Percentiles rank a stretch among this genome's conserved stretches.
Evolutionary conservation across 2,888 invertebrate species (phyloP).

Genomic region (Epirrita christyi): DNA sequence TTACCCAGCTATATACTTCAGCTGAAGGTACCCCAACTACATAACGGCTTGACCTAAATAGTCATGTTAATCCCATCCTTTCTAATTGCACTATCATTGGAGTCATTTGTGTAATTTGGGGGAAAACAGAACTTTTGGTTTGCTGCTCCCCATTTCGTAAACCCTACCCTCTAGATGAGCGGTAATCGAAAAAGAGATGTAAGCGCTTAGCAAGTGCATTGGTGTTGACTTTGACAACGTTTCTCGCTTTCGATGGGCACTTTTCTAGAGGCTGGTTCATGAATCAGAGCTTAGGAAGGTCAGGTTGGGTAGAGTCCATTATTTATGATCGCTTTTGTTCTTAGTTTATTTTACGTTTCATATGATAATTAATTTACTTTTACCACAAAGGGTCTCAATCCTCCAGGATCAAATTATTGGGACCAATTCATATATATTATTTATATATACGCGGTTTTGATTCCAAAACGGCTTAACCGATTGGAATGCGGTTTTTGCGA

Average conservation of each 20-base stretch:
- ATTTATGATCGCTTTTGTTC: constrained; percentile 21
- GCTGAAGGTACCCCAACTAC: constrained; percentile 40
- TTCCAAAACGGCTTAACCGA: too few species aligned
- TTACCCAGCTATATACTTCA: constrained; percentile 1
- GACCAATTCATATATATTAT: neutral
- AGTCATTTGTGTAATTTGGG: constrained; percentile 48
- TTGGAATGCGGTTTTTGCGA: too few species aligned
- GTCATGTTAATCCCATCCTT: constrained; percentile 51
- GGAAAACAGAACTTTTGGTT: constrained; percentile 40
- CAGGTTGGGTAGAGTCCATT: constrained; percentile 17
- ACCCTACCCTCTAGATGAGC: too few species aligned
- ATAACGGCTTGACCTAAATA: constrained; percentile 57
- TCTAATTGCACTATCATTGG: constrained; percentile 49
- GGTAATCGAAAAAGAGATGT: neutral
- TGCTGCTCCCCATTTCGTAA: constrained; percentile 24
- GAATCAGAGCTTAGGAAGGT: constrained; percentile 35
- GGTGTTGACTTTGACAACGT: too few species aligned
- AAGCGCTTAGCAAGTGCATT: too few species aligned
- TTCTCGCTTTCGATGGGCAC: too few species aligned
- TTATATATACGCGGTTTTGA: too few species aligned
- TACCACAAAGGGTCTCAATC: constrained; percentile 7
- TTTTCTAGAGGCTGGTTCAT: constrained; percentile 10
- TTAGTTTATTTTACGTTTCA: constrained; percentile 13
- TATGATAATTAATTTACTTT: constrained; percentile 11
- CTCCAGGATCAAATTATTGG: neutral